Conservation (phyloP, 2,888 invertebrate genomes). For the Dryobota labecula region DNA sequence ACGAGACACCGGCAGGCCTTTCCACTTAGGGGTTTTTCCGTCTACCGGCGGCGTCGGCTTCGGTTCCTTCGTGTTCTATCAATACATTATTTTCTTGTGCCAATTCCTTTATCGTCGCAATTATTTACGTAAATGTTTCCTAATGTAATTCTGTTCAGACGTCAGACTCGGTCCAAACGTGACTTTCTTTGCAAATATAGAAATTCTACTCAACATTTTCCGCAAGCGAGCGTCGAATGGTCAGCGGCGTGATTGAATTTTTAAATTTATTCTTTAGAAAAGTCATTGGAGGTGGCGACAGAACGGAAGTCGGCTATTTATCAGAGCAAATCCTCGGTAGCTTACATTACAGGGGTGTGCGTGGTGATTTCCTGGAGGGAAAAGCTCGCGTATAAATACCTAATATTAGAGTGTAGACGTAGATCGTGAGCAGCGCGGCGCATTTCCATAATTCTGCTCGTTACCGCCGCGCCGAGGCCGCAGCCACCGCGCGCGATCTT, state of each 20-base stretch:
- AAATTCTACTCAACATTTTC: conserved; percentile 51
- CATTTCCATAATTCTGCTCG: conserved; percentile 87
- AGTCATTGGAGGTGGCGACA: conserved; percentile 63
- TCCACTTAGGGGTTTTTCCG: conserved; percentile 78
- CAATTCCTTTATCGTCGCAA: conserved; percentile 60
- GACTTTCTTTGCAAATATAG: conserved; percentile 52
- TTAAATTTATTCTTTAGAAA: conserved; percentile 62
- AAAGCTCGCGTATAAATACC: conserved; percentile 77
- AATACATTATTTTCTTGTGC: conserved; percentile 63
- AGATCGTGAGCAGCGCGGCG: conserved; percentile 65
- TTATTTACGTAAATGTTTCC: conserved; percentile 59
- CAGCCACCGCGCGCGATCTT: conserved; percentile 69
- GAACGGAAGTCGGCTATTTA: conserved; percentile 71
- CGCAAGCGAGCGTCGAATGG: conserved; percentile 41
- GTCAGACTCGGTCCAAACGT: conserved; percentile 37
- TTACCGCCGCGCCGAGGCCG: conserved; percentile 71
- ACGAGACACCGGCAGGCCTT: conserved; percentile 73
- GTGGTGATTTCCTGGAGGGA: conserved; percentile 74
- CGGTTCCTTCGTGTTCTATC: conserved; percentile 57
- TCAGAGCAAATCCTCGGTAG: conserved; percentile 72
- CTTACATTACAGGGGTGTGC: conserved; percentile 68
- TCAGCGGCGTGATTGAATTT: conserved; percentile 65
- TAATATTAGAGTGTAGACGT: conserved; percentile 67
- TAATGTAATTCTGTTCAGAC: conserved; percentile 44
- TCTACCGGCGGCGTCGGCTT: conserved; percentile 67